Conservation (phyloP, 2,113 vertebrate species). For the Equus przewalskii region DNA sequence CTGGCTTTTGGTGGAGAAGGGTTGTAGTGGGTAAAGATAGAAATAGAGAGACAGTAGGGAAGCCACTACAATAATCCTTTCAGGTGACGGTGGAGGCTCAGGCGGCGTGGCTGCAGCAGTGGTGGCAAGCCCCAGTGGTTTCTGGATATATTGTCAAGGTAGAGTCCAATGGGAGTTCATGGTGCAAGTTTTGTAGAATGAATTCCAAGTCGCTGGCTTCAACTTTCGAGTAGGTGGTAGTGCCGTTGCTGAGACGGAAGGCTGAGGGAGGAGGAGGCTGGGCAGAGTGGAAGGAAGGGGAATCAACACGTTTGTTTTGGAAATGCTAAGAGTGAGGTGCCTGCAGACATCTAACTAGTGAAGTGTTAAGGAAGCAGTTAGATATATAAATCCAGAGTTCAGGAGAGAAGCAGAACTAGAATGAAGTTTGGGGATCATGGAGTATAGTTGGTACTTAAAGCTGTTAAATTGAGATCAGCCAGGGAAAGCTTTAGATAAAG, state of each 20-base stretch:
- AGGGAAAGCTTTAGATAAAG: background rate
- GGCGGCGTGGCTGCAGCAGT: background rate
- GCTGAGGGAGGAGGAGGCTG: background rate
- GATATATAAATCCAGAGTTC: background rate
- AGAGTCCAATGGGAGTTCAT: background rate
- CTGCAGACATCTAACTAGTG: background rate
- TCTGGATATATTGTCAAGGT: background rate
- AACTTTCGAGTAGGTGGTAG: background rate
- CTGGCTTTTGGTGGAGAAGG: background rate
- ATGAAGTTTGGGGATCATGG: background rate
- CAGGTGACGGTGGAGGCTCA: background rate
- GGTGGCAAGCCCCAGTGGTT: background rate
- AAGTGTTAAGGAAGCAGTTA: background rate
- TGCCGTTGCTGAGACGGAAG: background rate
- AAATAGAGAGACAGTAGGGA: background rate
- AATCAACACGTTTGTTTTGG: background rate
- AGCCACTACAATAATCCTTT: background rate
- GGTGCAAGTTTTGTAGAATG: background rate
- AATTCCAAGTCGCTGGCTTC: background rate
- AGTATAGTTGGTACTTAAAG: background rate
- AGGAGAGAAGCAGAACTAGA: background rate
- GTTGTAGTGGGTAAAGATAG: background rate
- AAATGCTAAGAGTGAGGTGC: background rate
- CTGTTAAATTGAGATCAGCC: background rate
- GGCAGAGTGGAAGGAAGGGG: background rate